Percentiles rank a stretch among this genome's conserved stretches.
These are phyloP conservation scores for Procambarus clarkii DNA, from an alignment of 1,140 invertebrate species.

Conservation along the genomic window DNA sequence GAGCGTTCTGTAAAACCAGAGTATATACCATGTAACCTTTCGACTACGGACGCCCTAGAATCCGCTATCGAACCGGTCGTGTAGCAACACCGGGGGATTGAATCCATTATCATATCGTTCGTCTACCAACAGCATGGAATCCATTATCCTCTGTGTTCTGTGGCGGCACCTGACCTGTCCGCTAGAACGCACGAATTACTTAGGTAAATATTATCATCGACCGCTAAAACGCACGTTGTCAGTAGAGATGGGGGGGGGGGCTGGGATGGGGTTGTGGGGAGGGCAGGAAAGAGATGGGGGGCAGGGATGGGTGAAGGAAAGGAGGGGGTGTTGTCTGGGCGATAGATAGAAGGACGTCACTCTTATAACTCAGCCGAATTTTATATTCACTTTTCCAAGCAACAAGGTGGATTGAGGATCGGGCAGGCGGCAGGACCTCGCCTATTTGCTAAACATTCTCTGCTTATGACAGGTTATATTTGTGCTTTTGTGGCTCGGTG, in stretches of 20 bases:
- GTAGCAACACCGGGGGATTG: neutral
- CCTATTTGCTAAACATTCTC: slow-evolving; percentile 12
- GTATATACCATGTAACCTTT: no score
- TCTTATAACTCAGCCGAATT: no score
- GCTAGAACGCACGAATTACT: slow-evolving; percentile 45
- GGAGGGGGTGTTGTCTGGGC: no score
- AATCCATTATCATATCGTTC: slow-evolving; percentile 11
- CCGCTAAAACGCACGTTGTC: slow-evolving; percentile 28
- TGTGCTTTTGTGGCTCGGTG: slow-evolving; percentile 6
- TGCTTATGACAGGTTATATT: neutral
- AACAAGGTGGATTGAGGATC: neutral
- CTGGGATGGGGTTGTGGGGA: neutral
- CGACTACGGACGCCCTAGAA: no score
- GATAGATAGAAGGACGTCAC: no score
- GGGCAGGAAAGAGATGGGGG: neutral
- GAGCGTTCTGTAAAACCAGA: no score
- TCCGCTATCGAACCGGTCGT: neutral
- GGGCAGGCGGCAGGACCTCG: neutral
- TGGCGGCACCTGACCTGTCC: neutral
- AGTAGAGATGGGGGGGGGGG: neutral
- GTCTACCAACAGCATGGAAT: neutral
- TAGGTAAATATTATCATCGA: slow-evolving; percentile 52
- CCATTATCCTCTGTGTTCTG: neutral
- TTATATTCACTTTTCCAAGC: no score
- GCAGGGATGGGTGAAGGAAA: no score